Base-by-base conservation (phyloP, 2,888 invertebrate species). In the Lochmaea capreae region DNA sequence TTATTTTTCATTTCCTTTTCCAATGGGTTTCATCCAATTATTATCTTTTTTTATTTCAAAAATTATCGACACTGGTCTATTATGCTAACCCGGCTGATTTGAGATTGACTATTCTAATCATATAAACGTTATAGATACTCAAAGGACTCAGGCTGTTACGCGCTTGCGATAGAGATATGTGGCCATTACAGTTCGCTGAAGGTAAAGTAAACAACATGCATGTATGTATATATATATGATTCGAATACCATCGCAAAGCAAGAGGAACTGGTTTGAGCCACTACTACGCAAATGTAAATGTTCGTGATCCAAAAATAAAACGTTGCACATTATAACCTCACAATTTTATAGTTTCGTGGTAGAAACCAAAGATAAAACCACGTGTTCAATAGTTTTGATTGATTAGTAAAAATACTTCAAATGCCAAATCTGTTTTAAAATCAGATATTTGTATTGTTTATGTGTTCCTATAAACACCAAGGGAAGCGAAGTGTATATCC, bases 231-330 rank as follows among this genome's bases (percentile, higher is more conserved):
- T 8, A 54, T 12, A 33, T 39, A 65, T 67, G 67, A 67, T 54
- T 62, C n/a, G 22, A 68, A 63, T 72, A 68, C 62, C 62, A 63
- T 68, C 59, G 74, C 74, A 70, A 74, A 74, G 71, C 73, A 70
- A 73, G 66, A 62, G 67, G 66, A 33, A 18, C 70, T 57, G 57
- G 69, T 67, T 66, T 66, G 72, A 49, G 72, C 72, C 62, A 72
- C 72, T 72, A 72, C 72, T 62, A 46, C 62, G 49, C 54, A 52
- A 39, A 62, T 61, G 39, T 67, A 52, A 59, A 18, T 43, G 22
- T 63, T 18, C 43, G 22, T 43, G 43, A 18, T 63, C 9, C 59
- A 33, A 14, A 39, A 59, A 59, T 12, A 59, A 33, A 12, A 26
- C 14, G 9, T 10, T 59, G 26, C 6, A 22, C 9, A 16, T 16